Evolutionary conservation across 1,140 invertebrate species (phyloP).

Genomic region (Pemphigus obesinymphae): DNA sequence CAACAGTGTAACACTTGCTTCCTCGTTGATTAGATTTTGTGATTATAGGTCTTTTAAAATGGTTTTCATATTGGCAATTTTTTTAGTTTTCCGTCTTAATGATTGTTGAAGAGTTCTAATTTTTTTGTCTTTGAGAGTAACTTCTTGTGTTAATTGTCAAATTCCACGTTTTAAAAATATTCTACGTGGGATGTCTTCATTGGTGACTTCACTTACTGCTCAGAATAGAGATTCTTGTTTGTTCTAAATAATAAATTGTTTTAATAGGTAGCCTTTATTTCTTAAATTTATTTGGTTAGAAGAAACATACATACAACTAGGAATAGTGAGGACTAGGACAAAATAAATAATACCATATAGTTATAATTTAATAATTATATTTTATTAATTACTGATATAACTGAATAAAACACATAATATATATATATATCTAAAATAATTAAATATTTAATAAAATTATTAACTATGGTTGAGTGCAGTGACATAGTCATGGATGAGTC

Average conservation of each 20-base stretch:
- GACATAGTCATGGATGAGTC: no score
- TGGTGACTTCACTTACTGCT: not conserved
- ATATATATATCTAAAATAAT: no score
- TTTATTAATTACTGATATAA: no score
- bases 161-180: not conserved
- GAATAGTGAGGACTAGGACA: no score
- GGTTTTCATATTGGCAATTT: not conserved
- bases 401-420: no score
- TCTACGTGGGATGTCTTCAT: not conserved
- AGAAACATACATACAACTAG: no score
- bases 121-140: not conserved
- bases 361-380: no score
- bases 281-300: no score
- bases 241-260: constrained; percentile 3
- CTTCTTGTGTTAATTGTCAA: not conserved
- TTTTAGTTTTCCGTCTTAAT: not conserved
- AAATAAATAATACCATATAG: no score
- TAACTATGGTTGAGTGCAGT: no score
- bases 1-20: not conserved
- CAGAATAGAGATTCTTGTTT: not conserved
- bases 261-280: no score
- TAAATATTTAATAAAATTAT: no score
- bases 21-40: not conserved
- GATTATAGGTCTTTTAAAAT: not conserved
- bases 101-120: not conserved